Evolutionary conservation across 2,888 invertebrate species (phyloP).

Genomic region (Lithophane ornitopus): DNA sequence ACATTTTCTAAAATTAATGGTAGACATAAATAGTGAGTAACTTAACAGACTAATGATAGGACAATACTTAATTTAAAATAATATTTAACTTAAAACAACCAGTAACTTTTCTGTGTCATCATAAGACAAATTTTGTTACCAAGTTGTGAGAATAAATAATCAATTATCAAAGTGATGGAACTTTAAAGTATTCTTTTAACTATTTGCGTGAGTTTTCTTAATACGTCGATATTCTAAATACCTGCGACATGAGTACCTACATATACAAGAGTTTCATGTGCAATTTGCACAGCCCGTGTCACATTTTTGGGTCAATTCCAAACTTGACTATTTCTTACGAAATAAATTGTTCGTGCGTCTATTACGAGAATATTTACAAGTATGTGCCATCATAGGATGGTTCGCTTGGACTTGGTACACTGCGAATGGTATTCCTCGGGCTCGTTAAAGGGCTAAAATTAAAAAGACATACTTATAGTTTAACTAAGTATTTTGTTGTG

Average conservation of each 20-base stretch:
- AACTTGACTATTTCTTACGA: slow-evolving; percentile 35
- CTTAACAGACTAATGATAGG: too few relatives aligned
- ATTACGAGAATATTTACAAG: slow-evolving; percentile 26
- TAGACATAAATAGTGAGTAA: too few relatives aligned
- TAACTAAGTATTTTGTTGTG: not conserved
- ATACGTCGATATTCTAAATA: not conserved
- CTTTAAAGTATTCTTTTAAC: not conserved
- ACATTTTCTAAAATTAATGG: too few relatives aligned
- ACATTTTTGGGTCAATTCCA: slow-evolving; percentile 60
- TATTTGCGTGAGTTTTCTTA: not conserved
- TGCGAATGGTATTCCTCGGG: slow-evolving; percentile 20
- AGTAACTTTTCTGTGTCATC: too few relatives aligned
- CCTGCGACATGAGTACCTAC: not conserved
- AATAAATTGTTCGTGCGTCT: slow-evolving; percentile 37
- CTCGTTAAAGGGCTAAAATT: slow-evolving; percentile 23
- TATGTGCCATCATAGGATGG: slow-evolving; percentile 25
- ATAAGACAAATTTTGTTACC: too few relatives aligned
- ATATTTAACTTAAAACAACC: too few relatives aligned
- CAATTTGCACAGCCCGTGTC: slow-evolving; percentile 24
- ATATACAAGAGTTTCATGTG: slow-evolving; percentile 1
- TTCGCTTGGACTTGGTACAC: slow-evolving; percentile 16
- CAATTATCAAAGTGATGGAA: not conserved
- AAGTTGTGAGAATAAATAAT: not conserved
- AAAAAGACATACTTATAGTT: slow-evolving; percentile 6
- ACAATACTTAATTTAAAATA: too few relatives aligned